phyloP scores from a whole-genome alignment of 2,113 vertebrate genomes.

The Bolborhynchus lineola region DNA sequence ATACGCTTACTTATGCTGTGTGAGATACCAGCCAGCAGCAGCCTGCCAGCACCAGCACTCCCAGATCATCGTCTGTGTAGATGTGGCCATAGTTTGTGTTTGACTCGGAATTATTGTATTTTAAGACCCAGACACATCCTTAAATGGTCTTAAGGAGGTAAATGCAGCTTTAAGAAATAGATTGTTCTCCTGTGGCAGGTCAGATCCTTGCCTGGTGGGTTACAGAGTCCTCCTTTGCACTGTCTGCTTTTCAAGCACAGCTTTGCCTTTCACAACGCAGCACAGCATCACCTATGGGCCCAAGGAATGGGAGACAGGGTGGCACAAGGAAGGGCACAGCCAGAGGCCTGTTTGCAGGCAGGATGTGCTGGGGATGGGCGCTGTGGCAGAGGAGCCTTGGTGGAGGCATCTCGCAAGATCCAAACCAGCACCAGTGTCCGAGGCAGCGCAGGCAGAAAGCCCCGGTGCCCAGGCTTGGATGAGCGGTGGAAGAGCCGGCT shows the following conservation, averaged over 20 bases:
- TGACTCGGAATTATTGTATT: not conserved
- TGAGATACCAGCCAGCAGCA: not conserved
- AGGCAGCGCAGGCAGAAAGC: not conserved
- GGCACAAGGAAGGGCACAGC: not conserved
- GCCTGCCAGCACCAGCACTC: not conserved
- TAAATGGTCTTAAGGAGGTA: not conserved
- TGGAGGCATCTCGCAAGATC: not conserved
- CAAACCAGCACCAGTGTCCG: not conserved
- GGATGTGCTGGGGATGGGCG: not conserved
- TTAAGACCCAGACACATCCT: not conserved
- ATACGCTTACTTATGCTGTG: not conserved
- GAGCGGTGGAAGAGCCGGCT: not conserved
- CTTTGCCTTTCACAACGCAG: not conserved
- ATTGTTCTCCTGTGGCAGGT: not conserved
- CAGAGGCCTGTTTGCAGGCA: not conserved
- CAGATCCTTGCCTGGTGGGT: not conserved
- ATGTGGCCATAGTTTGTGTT: fast-evolving
- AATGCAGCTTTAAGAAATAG: not conserved
- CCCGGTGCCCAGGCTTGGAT: fast-evolving
- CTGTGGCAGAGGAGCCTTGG: not conserved
- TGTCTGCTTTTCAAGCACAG: fast-evolving
- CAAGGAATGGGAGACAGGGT: not conserved
- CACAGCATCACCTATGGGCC: not conserved
- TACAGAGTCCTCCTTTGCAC: not conserved
- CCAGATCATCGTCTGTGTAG: fast-evolving